A percentile compares a stretch with the other conserved stretches of the same genome.
These are phyloP conservation scores for Heliopora coerulea DNA, from an alignment of 92 coral and sea anemone species.

Conservation along the genomic window DNA sequence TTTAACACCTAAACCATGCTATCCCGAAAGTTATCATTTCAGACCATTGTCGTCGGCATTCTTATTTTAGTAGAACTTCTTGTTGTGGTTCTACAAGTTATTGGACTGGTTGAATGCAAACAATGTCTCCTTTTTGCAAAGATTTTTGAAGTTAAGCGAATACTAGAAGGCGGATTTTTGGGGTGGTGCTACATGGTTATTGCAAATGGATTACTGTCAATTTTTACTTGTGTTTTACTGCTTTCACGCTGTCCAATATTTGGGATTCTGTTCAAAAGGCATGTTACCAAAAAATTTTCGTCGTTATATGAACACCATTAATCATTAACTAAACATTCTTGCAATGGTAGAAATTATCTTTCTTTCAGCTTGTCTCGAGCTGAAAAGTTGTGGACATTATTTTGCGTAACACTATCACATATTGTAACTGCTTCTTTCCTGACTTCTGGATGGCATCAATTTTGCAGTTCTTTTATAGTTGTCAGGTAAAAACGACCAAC, in stretches of 20 bases:
- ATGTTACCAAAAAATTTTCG: neutral
- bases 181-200: constrained; percentile 29
- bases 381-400: neutral
- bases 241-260: constrained; percentile 7
- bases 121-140: constrained; percentile 36
- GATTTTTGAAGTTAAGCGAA: constrained; percentile 32
- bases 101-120: constrained; percentile 37
- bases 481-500: constrained; percentile 35
- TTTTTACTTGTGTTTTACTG: constrained; percentile 5
- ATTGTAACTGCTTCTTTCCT: constrained; percentile 10
- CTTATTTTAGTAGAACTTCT: constrained; percentile 18
- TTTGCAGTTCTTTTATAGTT: constrained; percentile 29
- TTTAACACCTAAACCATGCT: no score
- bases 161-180: constrained; percentile 22
- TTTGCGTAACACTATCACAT: neutral
- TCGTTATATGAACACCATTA: neutral
- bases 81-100: constrained; percentile 7
- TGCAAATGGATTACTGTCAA: constrained; percentile 8
- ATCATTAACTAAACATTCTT: neutral
- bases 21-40: neutral
- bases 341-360: neutral
- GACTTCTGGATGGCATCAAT: constrained; percentile 18
- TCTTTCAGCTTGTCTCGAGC: constrained; percentile 13
- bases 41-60: neutral
- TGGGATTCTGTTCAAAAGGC: constrained; percentile 10